Percentiles rank a stretch among this genome's conserved stretches.
These are phyloP conservation scores for Globia sparganii DNA, from an alignment of 2,888 invertebrate species.

Conservation along the genomic window DNA sequence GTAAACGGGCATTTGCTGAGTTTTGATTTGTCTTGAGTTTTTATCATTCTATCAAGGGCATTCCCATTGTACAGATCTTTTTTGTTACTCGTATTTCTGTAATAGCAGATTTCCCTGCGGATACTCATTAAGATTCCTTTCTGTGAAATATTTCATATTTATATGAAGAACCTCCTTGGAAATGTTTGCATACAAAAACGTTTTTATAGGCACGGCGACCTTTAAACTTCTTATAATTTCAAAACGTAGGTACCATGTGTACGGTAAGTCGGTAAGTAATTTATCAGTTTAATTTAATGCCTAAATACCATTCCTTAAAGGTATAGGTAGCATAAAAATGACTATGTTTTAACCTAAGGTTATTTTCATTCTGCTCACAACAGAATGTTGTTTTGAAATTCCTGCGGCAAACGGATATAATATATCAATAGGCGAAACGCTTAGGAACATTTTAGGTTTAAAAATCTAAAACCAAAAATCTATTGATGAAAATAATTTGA, in stretches of 20 bases:
- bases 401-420: slow-evolving; percentile 65
- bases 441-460: slow-evolving; percentile 36
- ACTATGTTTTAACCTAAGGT: neutral
- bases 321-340: neutral
- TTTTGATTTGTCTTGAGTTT: slow-evolving; percentile 20
- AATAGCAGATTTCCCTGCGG: slow-evolving; percentile 65
- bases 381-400: slow-evolving; percentile 54
- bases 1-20: neutral
- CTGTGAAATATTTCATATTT: slow-evolving; percentile 54
- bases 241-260: neutral
- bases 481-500: slow-evolving; percentile 3
- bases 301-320: neutral
- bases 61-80: slow-evolving; percentile 29
- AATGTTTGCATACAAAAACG: slow-evolving; percentile 5
- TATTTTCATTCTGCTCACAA: slow-evolving; percentile 42
- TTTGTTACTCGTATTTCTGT: slow-evolving; percentile 46
- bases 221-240: neutral
- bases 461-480: slow-evolving; percentile 13
- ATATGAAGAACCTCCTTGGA: neutral
- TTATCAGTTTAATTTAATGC: neutral
- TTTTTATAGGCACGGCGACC: neutral
- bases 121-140: slow-evolving; percentile 59
- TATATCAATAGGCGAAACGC: slow-evolving; percentile 63
- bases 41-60: slow-evolving; percentile 1
- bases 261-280: neutral